Percentiles rank a stretch among this genome's conserved stretches.
phyloP scores from a whole-genome alignment of 2,888 invertebrate species.

The Drosophila prolongata region DNA sequence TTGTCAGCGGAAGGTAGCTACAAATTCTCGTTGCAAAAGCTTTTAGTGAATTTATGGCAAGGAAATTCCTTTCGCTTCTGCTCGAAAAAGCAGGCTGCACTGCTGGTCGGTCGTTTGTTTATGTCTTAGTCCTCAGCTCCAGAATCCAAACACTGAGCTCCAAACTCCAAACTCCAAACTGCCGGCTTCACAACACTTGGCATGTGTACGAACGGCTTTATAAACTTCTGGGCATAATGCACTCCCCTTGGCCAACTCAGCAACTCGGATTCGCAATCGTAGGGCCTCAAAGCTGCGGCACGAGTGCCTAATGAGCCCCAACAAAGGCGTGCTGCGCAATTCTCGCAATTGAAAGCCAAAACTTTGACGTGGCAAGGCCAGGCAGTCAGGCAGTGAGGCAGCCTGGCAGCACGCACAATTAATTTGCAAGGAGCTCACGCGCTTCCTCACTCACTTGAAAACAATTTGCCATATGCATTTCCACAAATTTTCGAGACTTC shows the following conservation, averaged over 20 bases:
- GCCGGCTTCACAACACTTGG: constrained; percentile 29
- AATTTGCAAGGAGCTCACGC: constrained; percentile 49
- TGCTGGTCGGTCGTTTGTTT: constrained; percentile 63
- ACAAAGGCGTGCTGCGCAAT: constrained; percentile 30
- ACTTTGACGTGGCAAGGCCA: constrained; percentile 31
- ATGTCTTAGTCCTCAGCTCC: constrained; percentile 49
- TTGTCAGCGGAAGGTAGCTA: constrained; percentile 81
- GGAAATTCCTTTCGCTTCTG: constrained; percentile 64
- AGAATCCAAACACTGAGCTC: constrained; percentile 20
- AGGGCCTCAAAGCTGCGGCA: constrained; percentile 10
- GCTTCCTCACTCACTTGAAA: constrained; percentile 14
- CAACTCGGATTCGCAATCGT: constrained; percentile 19
- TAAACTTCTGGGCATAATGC: constrained; percentile 59
- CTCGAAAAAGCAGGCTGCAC: constrained; percentile 43
- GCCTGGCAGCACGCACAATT: constrained; percentile 50
- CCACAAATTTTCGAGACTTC: constrained; percentile 46
- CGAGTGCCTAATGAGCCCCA: constrained; percentile 59
- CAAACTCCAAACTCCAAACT: constrained; percentile 14
- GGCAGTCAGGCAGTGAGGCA: background rate
- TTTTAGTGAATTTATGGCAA: constrained; percentile 80
- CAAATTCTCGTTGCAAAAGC: constrained; percentile 78
- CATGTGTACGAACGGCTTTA: constrained; percentile 39
- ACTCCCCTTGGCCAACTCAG: constrained; percentile 45
- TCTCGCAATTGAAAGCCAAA: constrained; percentile 55
- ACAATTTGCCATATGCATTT: constrained; percentile 52